Evolutionary conservation across 2,797 vertebrate species (phyloP).

Genomic region (Podargus strigoides): DNA sequence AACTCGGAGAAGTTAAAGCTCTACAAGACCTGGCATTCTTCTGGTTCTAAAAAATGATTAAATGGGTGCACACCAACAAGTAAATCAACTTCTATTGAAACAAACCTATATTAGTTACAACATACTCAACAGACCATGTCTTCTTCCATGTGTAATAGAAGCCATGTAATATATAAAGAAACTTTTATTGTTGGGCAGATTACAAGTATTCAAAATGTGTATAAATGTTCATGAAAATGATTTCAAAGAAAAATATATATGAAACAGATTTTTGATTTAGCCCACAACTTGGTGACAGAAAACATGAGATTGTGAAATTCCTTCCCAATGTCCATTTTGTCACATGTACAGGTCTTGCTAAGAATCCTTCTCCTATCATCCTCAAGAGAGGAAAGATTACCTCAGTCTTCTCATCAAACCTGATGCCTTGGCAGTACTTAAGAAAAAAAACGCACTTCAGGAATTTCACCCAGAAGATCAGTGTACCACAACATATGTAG

Average conservation of each 20-base stretch:
- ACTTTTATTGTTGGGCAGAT: not conserved
- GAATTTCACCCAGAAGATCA: not conserved
- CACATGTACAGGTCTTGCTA: not conserved
- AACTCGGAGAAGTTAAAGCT: not conserved
- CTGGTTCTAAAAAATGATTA: not conserved
- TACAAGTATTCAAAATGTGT: not conserved
- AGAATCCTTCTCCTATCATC: not conserved
- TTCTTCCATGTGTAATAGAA: not conserved
- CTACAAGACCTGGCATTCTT: not conserved
- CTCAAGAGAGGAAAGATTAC: not conserved
- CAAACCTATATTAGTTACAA: not conserved
- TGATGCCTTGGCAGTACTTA: not conserved
- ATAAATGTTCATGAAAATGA: not conserved
- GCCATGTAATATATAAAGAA: not conserved
- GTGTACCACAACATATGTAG: not conserved
- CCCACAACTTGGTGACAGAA: not conserved
- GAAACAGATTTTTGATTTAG: not conserved
- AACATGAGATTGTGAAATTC: not conserved
- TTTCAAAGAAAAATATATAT: not conserved
- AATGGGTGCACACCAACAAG: not conserved
- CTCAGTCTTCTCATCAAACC: slow-evolving; percentile 8
- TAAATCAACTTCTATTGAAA: not conserved
- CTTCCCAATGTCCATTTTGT: not conserved
- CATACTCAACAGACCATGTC: not conserved
- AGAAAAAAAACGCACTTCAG: not conserved